These are phyloP conservation scores for Dipodomys merriami DNA, from an alignment of 2,113 vertebrate species.

Conservation along the genomic window DNA sequence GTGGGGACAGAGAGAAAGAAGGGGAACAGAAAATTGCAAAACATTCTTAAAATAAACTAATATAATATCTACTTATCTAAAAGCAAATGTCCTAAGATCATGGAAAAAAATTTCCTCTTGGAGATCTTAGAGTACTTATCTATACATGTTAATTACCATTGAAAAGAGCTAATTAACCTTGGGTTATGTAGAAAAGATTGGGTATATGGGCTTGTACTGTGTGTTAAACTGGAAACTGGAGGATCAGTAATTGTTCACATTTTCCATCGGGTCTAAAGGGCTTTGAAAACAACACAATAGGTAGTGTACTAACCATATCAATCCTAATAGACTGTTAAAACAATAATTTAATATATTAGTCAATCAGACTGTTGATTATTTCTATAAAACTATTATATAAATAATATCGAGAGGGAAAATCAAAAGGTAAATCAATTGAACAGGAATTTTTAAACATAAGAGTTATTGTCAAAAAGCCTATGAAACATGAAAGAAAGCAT, in stretches of 20 bases:
- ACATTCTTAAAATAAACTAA: constrained; percentile 11
- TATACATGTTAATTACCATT: not conserved
- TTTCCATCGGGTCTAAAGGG: constrained; percentile 50
- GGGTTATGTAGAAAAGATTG: not conserved
- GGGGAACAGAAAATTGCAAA: not conserved
- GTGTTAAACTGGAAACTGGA: not conserved
- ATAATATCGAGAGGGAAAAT: constrained; percentile 30
- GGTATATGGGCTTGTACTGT: not conserved
- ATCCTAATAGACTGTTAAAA: constrained; percentile 28
- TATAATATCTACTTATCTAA: too few relatives aligned
- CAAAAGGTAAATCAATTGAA: not conserved
- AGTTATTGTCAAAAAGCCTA: too few relatives aligned
- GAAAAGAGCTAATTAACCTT: constrained; percentile 54
- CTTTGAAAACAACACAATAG: constrained; percentile 21
- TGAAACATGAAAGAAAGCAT: too few relatives aligned
- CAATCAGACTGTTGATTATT: not conserved
- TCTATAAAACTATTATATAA: constrained; percentile 27
- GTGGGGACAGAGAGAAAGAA: not conserved
- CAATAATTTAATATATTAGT: not conserved
- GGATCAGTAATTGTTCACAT: constrained; percentile 10
- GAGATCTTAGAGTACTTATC: not conserved
- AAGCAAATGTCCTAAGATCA: not conserved
- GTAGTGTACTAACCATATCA: not conserved
- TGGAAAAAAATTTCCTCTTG: not conserved
- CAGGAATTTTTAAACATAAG: too few relatives aligned